phyloP scores from a whole-genome alignment of 2,888 invertebrate species.

The Unio pictorum region DNA sequence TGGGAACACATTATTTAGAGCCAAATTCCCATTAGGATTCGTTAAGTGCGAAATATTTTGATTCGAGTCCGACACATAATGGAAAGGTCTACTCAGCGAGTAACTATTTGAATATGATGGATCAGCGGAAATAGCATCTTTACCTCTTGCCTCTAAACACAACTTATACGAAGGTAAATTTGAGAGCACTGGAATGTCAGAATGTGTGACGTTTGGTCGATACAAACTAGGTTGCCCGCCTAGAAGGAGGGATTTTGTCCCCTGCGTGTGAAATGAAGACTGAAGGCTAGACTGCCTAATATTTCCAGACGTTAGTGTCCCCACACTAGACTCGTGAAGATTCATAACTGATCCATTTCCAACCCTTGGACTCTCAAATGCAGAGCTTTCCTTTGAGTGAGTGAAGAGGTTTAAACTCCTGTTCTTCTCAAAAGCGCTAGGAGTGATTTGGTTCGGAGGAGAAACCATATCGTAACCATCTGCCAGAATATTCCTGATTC shows the following conservation, averaged over 20 bases:
- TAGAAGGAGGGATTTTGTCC: not conserved
- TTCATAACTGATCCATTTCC: slow-evolving; percentile 15
- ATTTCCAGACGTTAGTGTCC: slow-evolving; percentile 1
- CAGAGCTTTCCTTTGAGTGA: slow-evolving; percentile 53
- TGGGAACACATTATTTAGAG: slow-evolving; percentile 48
- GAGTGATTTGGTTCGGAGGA: slow-evolving; percentile 62
- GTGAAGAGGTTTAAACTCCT: slow-evolving; percentile 44
- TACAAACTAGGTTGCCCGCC: slow-evolving; percentile 1
- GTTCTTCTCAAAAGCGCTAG: slow-evolving; percentile 45
- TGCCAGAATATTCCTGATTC: slow-evolving; percentile 33
- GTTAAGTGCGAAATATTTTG: no score
- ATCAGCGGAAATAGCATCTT: slow-evolving; percentile 6
- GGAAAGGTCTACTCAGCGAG: no score
- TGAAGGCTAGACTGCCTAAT: not conserved
- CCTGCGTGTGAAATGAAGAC: slow-evolving; percentile 3
- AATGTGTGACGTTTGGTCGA: slow-evolving; percentile 2
- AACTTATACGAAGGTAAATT: slow-evolving; percentile 33
- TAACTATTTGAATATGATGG: not conserved
- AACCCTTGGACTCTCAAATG: slow-evolving; percentile 52
- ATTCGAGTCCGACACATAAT: no score
- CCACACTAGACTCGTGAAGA: slow-evolving; percentile 13
- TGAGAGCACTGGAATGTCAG: slow-evolving; percentile 41
- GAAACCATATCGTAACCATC: slow-evolving; percentile 58
- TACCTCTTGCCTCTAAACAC: slow-evolving; percentile 8
- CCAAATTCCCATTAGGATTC: no score